Evolutionary conservation across 2,888 invertebrate genomes (phyloP).

Genomic region (Sphaeridia pumilis): DNA sequence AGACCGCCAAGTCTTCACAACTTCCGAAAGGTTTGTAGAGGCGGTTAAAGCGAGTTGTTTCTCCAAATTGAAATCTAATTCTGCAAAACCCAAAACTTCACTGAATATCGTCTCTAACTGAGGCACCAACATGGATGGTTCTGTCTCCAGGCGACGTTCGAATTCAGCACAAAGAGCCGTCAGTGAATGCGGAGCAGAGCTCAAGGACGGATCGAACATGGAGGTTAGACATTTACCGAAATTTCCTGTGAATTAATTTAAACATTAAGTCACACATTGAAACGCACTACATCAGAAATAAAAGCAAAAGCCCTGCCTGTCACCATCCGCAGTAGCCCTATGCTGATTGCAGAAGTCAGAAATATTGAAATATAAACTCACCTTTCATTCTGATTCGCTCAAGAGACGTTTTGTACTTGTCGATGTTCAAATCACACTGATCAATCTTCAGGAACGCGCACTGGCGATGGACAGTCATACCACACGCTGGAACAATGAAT

Average conservation of each 20-base stretch:
- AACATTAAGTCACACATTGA: too few relatives aligned
- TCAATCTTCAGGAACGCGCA: slow-evolving; percentile 55
- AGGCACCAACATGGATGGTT: slow-evolving; percentile 23
- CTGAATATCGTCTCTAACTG: slow-evolving; percentile 22
- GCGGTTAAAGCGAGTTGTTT: not conserved
- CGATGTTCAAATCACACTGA: slow-evolving; percentile 45
- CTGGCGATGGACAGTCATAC: slow-evolving; percentile 56
- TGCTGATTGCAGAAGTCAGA: too few relatives aligned
- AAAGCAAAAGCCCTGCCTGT: too few relatives aligned
- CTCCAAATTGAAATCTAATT: not conserved
- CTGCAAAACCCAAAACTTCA: not conserved
- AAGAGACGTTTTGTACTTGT: too few relatives aligned
- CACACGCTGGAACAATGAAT: slow-evolving; percentile 48
- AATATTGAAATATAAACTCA: too few relatives aligned
- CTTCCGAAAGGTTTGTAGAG: not conserved
- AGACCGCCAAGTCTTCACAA: slow-evolving; percentile 20
- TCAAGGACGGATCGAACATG: slow-evolving; percentile 49
- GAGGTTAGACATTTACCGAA: slow-evolving; percentile 54
- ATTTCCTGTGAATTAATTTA: too few relatives aligned
- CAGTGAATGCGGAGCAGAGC: slow-evolving; percentile 50
- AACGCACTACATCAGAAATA: too few relatives aligned
- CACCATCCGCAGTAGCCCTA: too few relatives aligned
- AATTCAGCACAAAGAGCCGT: slow-evolving; percentile 39
- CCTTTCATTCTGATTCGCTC: slow-evolving; percentile 24
- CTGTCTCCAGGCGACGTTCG: slow-evolving; percentile 19